phyloP scores from a whole-genome alignment of 2,113 vertebrate species.

The Numenius arquata region DNA sequence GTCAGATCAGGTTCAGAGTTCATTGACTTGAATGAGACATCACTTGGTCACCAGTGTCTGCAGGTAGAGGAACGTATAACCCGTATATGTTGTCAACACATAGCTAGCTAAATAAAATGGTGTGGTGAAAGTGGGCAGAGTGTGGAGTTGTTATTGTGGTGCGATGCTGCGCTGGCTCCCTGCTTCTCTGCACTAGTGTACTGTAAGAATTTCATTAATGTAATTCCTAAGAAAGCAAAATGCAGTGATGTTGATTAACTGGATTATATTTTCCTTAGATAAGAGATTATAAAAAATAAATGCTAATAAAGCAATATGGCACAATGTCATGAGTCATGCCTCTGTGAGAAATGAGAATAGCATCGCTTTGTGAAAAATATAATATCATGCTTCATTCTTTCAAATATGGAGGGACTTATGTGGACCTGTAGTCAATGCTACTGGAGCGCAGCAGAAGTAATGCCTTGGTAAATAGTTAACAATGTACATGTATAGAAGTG shows the following conservation, averaged over 20 bases:
- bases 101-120: neutral
- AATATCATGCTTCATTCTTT: neutral
- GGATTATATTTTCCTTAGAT: conserved; percentile 34
- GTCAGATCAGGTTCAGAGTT: neutral
- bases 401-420: neutral
- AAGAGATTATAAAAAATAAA: conserved; percentile 39
- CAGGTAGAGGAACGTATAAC: neutral
- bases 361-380: neutral
- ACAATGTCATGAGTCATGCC: conserved; percentile 2
- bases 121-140: neutral
- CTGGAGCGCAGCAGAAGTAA: neutral
- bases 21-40: neutral
- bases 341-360: conserved; percentile 13
- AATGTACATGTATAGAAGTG: neutral
- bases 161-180: neutral
- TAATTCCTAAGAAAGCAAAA: conserved; percentile 47
- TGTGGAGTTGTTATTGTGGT: neutral
- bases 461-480: neutral
- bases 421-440: neutral
- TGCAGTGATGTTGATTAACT: conserved; percentile 9
- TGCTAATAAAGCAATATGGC: conserved; percentile 35
- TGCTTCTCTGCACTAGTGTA: neutral
- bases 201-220: conserved; percentile 10
- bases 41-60: neutral
- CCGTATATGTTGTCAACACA: accelerated